A percentile compares a stretch with the other conserved stretches of the same genome.
Evolutionary conservation across 2,797 vertebrate genomes (phyloP).

Genomic region (Euphonia xanthogaster): DNA sequence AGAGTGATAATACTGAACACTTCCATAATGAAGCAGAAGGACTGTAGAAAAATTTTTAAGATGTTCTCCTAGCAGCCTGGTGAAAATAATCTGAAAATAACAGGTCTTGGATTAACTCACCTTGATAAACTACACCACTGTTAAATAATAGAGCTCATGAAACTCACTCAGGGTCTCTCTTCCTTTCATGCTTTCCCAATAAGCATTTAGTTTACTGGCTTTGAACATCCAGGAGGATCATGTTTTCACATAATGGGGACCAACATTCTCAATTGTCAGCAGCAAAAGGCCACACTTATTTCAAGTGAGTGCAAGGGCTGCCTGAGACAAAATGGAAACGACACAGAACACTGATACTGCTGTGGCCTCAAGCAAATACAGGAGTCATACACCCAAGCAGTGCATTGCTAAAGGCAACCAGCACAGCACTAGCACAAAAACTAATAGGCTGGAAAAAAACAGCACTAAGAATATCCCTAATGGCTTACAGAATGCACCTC

Average conservation of each 20-base stretch:
- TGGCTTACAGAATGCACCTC: background rate
- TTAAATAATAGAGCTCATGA: background rate
- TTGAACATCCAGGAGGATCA: background rate
- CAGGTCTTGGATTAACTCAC: background rate
- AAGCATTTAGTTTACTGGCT: background rate
- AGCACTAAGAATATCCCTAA: background rate
- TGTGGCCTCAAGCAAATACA: slow-evolving; percentile 40
- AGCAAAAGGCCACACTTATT: background rate
- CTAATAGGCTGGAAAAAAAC: background rate
- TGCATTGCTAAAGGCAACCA: slow-evolving; percentile 1
- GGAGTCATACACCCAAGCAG: background rate
- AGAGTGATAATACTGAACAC: background rate
- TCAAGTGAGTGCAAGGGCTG: background rate
- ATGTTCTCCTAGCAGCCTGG: background rate
- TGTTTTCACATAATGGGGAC: background rate
- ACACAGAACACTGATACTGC: slow-evolving; percentile 18
- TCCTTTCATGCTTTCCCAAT: background rate
- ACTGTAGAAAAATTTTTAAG: background rate
- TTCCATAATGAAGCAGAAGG: background rate
- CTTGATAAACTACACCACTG: background rate
- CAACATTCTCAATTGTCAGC: background rate
- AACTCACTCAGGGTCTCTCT: background rate
- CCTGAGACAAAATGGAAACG: slow-evolving; percentile 8
- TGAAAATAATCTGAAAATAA: background rate
- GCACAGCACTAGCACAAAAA: background rate